These are phyloP conservation scores for Asteroscopus sphinx DNA, from an alignment of 2,888 invertebrate genomes.

Conservation along the genomic window DNA sequence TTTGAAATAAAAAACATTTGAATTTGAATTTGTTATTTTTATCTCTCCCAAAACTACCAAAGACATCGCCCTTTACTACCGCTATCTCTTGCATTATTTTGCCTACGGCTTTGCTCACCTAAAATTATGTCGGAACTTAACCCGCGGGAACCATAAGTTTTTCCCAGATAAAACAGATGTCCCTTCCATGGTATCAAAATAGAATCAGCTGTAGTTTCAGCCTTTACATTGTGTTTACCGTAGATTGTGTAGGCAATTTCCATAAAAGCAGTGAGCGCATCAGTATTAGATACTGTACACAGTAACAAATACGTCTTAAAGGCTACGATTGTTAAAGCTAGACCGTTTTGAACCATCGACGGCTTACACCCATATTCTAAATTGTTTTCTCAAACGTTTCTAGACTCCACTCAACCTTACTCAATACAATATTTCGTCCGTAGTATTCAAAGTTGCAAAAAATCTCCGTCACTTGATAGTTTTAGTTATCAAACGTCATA, in stretches of 20 bases:
- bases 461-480: no score
- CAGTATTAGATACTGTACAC: no score
- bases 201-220: conserved; percentile 4
- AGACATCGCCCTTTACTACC: conserved; percentile 17
- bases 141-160: conserved; percentile 46
- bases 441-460: no score
- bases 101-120: conserved; percentile 33
- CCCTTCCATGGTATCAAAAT: conserved; percentile 27
- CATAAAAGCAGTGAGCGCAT: neutral
- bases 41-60: conserved; percentile 22
- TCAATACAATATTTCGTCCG: no score
- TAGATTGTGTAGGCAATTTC: neutral
- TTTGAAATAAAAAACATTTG: no score
- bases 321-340: no score
- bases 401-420: no score
- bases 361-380: no score
- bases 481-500: no score
- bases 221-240: neutral
- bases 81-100: conserved; percentile 48
- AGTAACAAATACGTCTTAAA: no score
- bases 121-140: conserved; percentile 39
- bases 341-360: no score
- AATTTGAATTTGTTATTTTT: conserved; percentile 38
- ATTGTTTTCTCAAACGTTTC: no score
- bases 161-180: conserved; percentile 35